Evolutionary conservation across 23 tunicate genomes (phyloP).

Genomic region (Corella eumyota): DNA sequence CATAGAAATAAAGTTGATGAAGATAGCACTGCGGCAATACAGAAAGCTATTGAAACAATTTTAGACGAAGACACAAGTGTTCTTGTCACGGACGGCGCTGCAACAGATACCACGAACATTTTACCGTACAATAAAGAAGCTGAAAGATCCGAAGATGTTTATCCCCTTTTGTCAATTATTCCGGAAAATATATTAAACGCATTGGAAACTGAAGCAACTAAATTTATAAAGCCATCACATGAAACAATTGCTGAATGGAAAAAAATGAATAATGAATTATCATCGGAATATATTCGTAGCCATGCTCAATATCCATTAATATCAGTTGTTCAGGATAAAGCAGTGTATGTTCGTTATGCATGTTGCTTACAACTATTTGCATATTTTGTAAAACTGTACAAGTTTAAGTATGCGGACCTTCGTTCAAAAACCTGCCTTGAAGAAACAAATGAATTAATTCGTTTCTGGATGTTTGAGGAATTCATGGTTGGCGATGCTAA

Average conservation of each 20-base stretch:
- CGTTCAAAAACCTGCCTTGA: not conserved
- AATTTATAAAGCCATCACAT: constrained; percentile 19
- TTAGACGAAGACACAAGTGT: not conserved
- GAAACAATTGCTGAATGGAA: constrained; percentile 9
- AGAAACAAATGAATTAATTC: not conserved
- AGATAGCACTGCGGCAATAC: constrained; percentile 8
- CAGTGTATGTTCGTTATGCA: constrained; percentile 5
- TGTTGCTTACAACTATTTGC: constrained; percentile 16
- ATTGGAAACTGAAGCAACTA: constrained; percentile 1
- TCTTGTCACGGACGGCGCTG: constrained; percentile 7
- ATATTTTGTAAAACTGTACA: not conserved
- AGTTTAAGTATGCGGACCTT: not conserved
- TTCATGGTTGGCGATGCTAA: constrained; percentile 11
- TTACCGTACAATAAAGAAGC: constrained; percentile 14
- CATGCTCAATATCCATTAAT: constrained; percentile 11
- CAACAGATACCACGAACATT: not conserved
- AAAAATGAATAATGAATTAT: not conserved
- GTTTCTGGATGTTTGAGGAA: not conserved
- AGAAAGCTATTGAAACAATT: constrained; percentile 1
- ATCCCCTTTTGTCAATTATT: constrained; percentile 15
- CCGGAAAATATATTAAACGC: constrained; percentile 7
- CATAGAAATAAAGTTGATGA: constrained; percentile 9
- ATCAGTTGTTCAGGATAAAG: not conserved
- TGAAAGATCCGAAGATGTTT: constrained; percentile 15
- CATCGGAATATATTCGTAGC: constrained; percentile 1